phyloP scores from a whole-genome alignment of 2,888 invertebrate species.

The Zhuqinia jingwanae region DNA sequence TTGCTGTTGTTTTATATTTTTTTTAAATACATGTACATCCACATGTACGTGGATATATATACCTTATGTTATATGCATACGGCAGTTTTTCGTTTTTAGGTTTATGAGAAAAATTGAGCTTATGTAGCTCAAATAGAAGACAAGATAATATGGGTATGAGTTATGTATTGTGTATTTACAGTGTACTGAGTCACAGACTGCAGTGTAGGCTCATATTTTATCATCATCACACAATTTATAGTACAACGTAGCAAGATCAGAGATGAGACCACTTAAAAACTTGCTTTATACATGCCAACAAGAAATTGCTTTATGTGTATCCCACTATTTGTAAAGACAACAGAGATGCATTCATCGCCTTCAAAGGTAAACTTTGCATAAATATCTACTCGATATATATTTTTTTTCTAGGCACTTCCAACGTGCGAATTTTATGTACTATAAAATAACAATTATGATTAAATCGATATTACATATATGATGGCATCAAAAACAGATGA shows the following conservation, averaged over 20 bases:
- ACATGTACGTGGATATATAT: too few species aligned
- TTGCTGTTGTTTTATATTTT: background rate
- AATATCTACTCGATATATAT: too few species aligned
- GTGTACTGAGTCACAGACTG: too few species aligned
- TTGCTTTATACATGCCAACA: background rate
- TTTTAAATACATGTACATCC: too few species aligned
- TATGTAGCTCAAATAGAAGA: background rate
- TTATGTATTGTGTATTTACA: too few species aligned
- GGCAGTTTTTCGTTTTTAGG: slow-evolving; percentile 30
- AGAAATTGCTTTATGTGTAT: background rate
- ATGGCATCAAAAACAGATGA: slow-evolving; percentile 48
- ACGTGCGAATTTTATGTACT: slow-evolving; percentile 53
- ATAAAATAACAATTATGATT: slow-evolving; percentile 54
- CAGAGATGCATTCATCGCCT: too few species aligned
- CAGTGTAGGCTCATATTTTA: background rate
- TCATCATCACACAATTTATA: background rate
- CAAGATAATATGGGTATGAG: background rate
- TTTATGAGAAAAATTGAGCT: slow-evolving; percentile 31
- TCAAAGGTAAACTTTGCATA: too few species aligned
- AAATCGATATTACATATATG: slow-evolving; percentile 56
- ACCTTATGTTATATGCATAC: too few species aligned
- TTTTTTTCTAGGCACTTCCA: background rate
- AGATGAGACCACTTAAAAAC: slow-evolving; percentile 5
- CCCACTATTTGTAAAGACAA: background rate
- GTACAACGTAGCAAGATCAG: background rate